phyloP scores from a whole-genome alignment of 2,113 vertebrate genomes.

The Nannospalax galili region DNA sequence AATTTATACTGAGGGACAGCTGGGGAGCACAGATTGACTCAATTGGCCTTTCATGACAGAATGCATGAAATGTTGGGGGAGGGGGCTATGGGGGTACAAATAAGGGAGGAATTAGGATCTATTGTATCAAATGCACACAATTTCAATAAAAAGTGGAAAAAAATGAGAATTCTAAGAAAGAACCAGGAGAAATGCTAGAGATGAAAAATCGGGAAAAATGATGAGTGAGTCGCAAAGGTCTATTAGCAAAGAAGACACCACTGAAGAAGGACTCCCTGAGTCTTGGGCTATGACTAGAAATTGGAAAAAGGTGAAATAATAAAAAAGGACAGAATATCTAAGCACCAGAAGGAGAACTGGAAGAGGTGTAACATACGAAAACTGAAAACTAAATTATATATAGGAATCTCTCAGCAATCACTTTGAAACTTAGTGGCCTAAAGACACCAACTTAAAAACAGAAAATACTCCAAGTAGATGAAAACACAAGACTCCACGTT shows the following conservation, averaged over 20 bases:
- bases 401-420: background rate
- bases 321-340: background rate
- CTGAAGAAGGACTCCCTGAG: background rate
- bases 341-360: background rate
- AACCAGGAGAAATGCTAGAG: background rate
- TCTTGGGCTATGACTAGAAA: background rate
- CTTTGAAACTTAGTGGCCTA: background rate
- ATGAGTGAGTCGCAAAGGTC: background rate
- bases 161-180: background rate
- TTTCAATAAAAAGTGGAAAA: no score
- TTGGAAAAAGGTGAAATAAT: background rate
- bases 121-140: no score
- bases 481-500: background rate
- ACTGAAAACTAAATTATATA: background rate
- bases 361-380: background rate
- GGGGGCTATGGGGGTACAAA: no score
- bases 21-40: no score
- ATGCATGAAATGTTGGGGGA: no score
- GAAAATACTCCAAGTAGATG: background rate
- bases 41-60: no score
- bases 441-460: background rate
- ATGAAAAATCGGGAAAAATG: background rate
- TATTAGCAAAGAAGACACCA: background rate
- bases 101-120: no score
- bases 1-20: no score